Evolutionary conservation across 2,113 vertebrate genomes (phyloP), one percentile per base, ranked within the genome.

Genomic region (Glaucidium brasilianum): DNA sequence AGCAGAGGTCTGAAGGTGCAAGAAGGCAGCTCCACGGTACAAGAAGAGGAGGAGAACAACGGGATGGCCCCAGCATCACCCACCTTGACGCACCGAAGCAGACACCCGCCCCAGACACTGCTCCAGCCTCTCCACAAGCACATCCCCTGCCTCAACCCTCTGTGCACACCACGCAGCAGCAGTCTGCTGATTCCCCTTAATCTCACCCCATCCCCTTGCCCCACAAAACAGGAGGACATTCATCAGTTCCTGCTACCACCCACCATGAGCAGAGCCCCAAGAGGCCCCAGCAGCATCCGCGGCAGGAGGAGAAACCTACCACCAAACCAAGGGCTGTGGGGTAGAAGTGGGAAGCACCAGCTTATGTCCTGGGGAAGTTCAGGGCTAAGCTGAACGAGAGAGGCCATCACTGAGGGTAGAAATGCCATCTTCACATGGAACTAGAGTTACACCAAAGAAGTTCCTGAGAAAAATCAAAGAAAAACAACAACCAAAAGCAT

Each of bases 311-410:
- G 39, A 21, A 26, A 32, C 4, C 2, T 47, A 32, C 17, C 3
- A 1, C 37, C 32, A 0, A 39, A 55, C 35, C 7, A 55, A 66
- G 50, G 25, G 32, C 27, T 21, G 0, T 2, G 6, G 23, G 17
- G 16, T n/a, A 20, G 49, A 55, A n/a, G 39, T 27, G 39, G 41
- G 76, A 88, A 49, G 43, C 20, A 39, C 43, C 56, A 52, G 34
- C 43, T 76, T n/a, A 34, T 0, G 1, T 76, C 64, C 30, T 32
- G 27, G 12, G 35, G 22, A 78, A 45, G 22, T 11, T 52, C 34
- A 91, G 27, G 35, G 17, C n/a, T 69, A 41, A 76, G 5, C 5
- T 60, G 37, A 50, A 53, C 12, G 60, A 52, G 30, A 41, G 22
- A 43, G 25, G 30, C n/a, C 49, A 22, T 10, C 0, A 1, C 63